Base-by-base conservation (phyloP, 1,140 invertebrate species). In the Amphibalanus amphitrite region DNA sequence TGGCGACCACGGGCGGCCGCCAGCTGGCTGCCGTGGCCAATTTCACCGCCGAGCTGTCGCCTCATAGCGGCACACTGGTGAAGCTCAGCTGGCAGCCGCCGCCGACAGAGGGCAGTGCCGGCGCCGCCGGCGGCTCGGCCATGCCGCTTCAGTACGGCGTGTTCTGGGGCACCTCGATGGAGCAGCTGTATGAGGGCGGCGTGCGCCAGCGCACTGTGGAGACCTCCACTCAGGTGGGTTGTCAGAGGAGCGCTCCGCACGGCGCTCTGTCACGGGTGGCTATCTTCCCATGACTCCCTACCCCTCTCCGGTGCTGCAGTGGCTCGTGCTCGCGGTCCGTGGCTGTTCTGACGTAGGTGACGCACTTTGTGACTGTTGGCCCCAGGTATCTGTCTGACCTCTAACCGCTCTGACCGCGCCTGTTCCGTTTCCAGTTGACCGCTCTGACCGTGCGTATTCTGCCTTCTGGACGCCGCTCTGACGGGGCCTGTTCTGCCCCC, bases 161-260 rank as follows among this genome's bases (percentile, higher is more conserved):
- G 47, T 59, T 59, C 47, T 59, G 47, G 47, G 47, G 47, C 47
- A 83, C 76, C 20, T 84, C 88, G 69, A 84, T 86, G 75, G 84
- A 90, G 1, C 82, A 80, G 65, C 85, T 87, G 0, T 86, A 80
- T 74, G 86, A 85, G 67, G 86, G 85, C 69, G 79, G 81, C 0
- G 84, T 85, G 65, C 76, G 81, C 0, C 89, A 89, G 17, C 83
- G 83, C 38, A 76, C 82, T 0, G 77, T 81, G 29, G 47, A 13
- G 10, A 59, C 47, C 1, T 59, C 47, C 10, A 23, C 20, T 17
- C 47, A 59, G 47, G 47, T 59, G 17, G 47, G 47, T 38, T 38
- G 33, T 38, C 15, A 6, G 33, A 6, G 33, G 4, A 38, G 33
- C 15, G 15, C 33, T 38, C 4, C 33, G 4, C 33, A 38, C 33